Conservation (phyloP, 2,888 invertebrate species). For the Agrochola litura region DNA sequence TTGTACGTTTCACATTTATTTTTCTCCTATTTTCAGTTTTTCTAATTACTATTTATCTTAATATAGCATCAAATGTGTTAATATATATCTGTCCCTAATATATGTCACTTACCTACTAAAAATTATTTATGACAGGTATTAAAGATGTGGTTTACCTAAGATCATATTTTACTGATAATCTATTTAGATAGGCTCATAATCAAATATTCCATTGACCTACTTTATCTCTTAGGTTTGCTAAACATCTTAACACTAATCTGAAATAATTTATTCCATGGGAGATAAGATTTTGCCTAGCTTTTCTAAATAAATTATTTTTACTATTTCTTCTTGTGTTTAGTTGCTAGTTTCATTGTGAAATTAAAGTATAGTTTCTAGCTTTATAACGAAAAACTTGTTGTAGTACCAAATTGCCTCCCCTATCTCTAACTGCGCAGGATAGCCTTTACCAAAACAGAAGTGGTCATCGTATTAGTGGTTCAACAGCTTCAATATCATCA, state of each 20-base stretch:
- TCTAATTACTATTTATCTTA: background rate
- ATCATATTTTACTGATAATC: conserved; percentile 12
- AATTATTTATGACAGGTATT: conserved; percentile 25
- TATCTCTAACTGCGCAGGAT: too few species aligned
- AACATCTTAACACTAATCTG: background rate
- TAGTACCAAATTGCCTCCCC: too few species aligned
- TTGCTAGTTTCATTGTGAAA: too few species aligned
- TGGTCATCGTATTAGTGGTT: too few species aligned
- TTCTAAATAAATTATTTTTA: too few species aligned
- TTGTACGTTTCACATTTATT: background rate
- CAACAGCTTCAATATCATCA: too few species aligned
- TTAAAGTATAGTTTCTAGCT: too few species aligned
- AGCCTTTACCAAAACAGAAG: too few species aligned
- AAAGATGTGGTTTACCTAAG: conserved; percentile 5
- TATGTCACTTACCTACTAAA: background rate
- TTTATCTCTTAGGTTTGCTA: conserved; percentile 12
- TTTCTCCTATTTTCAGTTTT: background rate
- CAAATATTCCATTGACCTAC: conserved; percentile 33
- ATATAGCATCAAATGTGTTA: background rate
- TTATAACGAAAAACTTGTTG: too few species aligned
- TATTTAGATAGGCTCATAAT: background rate
- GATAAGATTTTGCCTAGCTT: conserved; percentile 2
- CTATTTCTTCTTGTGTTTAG: too few species aligned
- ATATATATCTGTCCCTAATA: background rate
- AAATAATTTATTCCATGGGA: background rate